A percentile compares a stretch with the other conserved stretches of the same genome.
These are phyloP conservation scores for Caenorhabditis tropicalis DNA, from an alignment of 1,140 invertebrate species.

Conservation along the genomic window DNA sequence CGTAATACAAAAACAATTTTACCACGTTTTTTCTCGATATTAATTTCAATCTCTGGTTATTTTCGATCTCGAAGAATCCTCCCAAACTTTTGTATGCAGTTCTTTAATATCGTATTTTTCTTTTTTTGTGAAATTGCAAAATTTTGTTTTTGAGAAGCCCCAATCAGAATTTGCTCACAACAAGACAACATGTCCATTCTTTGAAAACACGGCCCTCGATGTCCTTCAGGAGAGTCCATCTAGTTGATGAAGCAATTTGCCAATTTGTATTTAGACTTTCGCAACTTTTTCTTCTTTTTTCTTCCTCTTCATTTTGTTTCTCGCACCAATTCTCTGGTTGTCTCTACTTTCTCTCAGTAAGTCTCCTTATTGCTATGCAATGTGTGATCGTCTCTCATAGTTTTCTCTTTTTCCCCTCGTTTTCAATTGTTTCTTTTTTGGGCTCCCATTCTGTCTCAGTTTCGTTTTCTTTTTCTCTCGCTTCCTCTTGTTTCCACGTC, in stretches of 20 bases:
- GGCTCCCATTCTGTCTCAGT: background rate
- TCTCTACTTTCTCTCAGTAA: conserved; percentile 26
- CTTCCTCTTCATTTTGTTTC: background rate
- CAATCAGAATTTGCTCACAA: too few relatives aligned
- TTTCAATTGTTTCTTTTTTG: background rate
- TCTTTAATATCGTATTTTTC: too few relatives aligned
- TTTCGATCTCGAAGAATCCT: too few relatives aligned
- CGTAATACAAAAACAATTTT: too few relatives aligned
- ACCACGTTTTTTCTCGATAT: too few relatives aligned
- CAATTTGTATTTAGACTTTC: conserved; percentile 36
- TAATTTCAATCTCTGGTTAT: too few relatives aligned
- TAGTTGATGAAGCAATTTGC: background rate
- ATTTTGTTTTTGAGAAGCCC: too few relatives aligned
- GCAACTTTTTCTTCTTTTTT: conserved; percentile 15
- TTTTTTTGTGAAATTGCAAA: too few relatives aligned
- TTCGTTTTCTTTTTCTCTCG: background rate
- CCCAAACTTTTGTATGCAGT: too few relatives aligned
- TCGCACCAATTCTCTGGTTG: conserved; percentile 20
- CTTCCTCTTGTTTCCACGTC: background rate
- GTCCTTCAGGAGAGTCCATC: background rate
- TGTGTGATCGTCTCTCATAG: background rate
- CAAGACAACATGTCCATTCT: too few relatives aligned
- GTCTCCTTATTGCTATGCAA: conserved; percentile 31
- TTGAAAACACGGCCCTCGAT: too few relatives aligned
- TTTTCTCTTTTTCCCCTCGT: background rate